Evolutionary conservation across 1,140 invertebrate species (phyloP), one percentile per base, ranked within the genome.

Genomic region (Berghia stephanieae): DNA sequence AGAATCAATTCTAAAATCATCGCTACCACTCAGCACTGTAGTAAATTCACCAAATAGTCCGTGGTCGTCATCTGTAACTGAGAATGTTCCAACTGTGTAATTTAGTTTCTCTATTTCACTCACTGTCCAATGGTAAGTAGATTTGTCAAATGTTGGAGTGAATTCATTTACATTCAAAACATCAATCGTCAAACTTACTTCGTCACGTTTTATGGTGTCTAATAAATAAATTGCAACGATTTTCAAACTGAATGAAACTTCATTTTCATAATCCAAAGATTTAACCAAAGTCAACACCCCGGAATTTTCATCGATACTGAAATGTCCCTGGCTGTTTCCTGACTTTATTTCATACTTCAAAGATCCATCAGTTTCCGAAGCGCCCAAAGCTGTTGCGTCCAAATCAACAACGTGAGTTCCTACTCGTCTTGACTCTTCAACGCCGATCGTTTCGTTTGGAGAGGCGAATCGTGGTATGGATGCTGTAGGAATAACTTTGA

Each of bases 1-100:
- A 0, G 60, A 34, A 31, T 76, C 24, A 2, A 76, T 46, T 0
- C 4, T 31, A 36, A 67, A 66, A 1, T 49, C 42, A 10, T 8
- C 10, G 8, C 8, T 46, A 16, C 63, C 63, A 34, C 60, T 3
- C 36, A 76, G 34, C 0, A 43, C 68, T 18, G 34, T 3, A 24
- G 40, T 68, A 16, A 68, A 42, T 1, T 13, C 1, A 49, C 57
- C 57, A 36, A 2, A 8, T 8, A 2, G 3, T 31, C 40, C 38
- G 18, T 21, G 6, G 42, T 76, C 74, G 34, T 38, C n/a, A 38
- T 76, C 74, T 21, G 60, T 76, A 24, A 63, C 74, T 36, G 40
- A 49, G 1, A 52, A 43, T 21, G 42, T 44, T 2, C 43, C 60
- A 18, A 67, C 42, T 8, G 38, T 13, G 1, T 3, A 8, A 24